A percentile compares a stretch with the other conserved stretches of the same genome.
Conservation (phyloP, 2,113 vertebrate genomes). For the Lutjanus erythropterus region DNA sequence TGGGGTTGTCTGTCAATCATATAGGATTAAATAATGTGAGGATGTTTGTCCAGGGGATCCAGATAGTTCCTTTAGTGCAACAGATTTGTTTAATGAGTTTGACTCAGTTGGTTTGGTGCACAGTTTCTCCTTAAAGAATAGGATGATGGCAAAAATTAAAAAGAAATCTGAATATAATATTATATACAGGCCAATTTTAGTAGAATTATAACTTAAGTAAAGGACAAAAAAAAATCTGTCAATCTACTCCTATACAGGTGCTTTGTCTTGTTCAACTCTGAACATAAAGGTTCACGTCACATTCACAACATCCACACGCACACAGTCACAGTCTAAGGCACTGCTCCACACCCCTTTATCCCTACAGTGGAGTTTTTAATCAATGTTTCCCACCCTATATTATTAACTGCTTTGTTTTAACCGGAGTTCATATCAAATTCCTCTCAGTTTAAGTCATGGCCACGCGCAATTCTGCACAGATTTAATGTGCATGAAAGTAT, state of each 20-base stretch:
- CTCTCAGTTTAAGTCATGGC: neutral
- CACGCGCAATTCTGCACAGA: neutral
- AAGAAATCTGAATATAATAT: slow-evolving; percentile 3
- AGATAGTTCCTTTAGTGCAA: no score
- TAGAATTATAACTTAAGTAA: slow-evolving; percentile 2
- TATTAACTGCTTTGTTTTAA: slow-evolving; percentile 24
- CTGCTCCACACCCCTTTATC: slow-evolving; percentile 67
- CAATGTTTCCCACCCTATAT: slow-evolving; percentile 9
- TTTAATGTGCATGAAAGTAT: slow-evolving; percentile 13
- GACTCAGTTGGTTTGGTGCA: neutral
- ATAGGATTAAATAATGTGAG: neutral
- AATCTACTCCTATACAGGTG: slow-evolving; percentile 1
- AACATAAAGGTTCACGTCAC: slow-evolving; percentile 47
- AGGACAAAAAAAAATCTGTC: neutral
- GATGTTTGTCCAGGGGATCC: neutral
- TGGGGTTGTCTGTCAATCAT: neutral
- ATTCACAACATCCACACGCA: slow-evolving; percentile 54
- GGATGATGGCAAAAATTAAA: slow-evolving; percentile 18
- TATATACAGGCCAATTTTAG: neutral
- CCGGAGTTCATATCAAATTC: slow-evolving; percentile 6
- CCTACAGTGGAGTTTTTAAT: slow-evolving; percentile 45
- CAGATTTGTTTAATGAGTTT: neutral
- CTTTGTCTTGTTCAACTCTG: slow-evolving; percentile 35
- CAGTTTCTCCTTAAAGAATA: neutral
- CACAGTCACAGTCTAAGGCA: slow-evolving; percentile 80